These are phyloP conservation scores for Cololabis saira DNA, from an alignment of 2,113 vertebrate genomes.

Conservation along the genomic window DNA sequence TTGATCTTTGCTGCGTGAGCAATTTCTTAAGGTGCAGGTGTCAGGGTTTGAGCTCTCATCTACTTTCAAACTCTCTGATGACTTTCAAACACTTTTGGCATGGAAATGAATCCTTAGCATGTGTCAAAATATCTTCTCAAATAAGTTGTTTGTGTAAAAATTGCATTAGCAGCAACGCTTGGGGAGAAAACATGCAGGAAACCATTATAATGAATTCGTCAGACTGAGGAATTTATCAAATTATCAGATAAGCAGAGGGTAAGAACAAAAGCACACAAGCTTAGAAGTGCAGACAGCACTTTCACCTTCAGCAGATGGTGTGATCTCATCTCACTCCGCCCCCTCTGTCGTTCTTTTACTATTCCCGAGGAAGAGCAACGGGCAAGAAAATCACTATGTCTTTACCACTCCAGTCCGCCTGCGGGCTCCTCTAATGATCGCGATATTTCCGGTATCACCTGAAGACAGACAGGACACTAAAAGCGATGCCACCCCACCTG, in stretches of 20 bases:
- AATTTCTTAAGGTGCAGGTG: no score
- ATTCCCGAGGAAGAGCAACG: background rate
- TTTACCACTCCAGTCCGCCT: background rate
- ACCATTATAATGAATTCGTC: background rate
- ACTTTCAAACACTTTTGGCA: no score
- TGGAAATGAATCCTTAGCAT: background rate
- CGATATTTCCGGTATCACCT: conserved; percentile 49
- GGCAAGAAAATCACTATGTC: background rate
- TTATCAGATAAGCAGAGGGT: conserved; percentile 6
- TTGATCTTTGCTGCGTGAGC: conserved; percentile 31
- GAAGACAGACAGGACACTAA: conserved; percentile 49
- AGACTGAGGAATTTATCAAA: background rate
- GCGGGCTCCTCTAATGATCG: conserved; percentile 2
- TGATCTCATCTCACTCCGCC: conserved; percentile 37
- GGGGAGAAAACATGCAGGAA: conserved; percentile 13
- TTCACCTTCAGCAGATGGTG: conserved; percentile 33
- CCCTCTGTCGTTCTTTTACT: conserved; percentile 9
- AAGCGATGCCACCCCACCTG: conserved; percentile 52
- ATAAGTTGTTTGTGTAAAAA: background rate
- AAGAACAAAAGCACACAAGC: background rate
- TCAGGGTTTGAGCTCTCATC: no score
- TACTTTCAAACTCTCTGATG: no score
- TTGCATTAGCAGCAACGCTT: background rate
- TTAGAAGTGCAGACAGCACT: conserved; percentile 29
- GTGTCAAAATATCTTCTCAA: background rate